phyloP scores from a whole-genome alignment of 2,888 invertebrate species.

The Aethes cnicana region DNA sequence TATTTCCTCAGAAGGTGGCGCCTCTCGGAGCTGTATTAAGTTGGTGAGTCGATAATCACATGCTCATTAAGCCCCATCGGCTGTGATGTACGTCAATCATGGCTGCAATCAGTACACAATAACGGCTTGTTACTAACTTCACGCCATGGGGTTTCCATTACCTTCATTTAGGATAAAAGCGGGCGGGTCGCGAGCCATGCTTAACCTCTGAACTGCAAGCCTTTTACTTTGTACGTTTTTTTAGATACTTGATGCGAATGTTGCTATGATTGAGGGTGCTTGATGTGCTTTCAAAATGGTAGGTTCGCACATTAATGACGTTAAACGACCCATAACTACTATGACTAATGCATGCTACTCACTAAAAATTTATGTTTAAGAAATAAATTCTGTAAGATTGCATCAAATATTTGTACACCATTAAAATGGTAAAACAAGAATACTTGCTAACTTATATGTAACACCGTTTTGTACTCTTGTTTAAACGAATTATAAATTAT shows the following conservation, averaged over 20 bases:
- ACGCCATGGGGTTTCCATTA: conserved; percentile 59
- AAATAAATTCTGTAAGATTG: no score
- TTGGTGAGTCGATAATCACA: conserved; percentile 50
- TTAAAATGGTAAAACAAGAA: no score
- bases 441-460: no score
- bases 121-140: conserved; percentile 64
- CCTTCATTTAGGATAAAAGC: conserved; percentile 69
- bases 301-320: no score
- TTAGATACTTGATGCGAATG: not conserved
- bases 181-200: conserved; percentile 56
- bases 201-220: conserved; percentile 58
- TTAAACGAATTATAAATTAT: no score
- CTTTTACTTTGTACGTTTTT: conserved; percentile 33
- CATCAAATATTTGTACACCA: no score
- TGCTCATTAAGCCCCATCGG: conserved; percentile 64
- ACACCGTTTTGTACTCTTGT: no score
- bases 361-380: no score
- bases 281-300: not conserved
- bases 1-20: conserved; percentile 2
- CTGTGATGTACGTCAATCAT: conserved; percentile 71
- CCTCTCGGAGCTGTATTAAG: conserved; percentile 1
- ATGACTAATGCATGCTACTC: no score
- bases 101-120: conserved; percentile 62
- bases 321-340: no score
- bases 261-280: no score